Evolutionary conservation across 2,113 vertebrate genomes (phyloP), one percentile per base, ranked within the genome.

Genomic region (Dasyurus viverrinus): DNA sequence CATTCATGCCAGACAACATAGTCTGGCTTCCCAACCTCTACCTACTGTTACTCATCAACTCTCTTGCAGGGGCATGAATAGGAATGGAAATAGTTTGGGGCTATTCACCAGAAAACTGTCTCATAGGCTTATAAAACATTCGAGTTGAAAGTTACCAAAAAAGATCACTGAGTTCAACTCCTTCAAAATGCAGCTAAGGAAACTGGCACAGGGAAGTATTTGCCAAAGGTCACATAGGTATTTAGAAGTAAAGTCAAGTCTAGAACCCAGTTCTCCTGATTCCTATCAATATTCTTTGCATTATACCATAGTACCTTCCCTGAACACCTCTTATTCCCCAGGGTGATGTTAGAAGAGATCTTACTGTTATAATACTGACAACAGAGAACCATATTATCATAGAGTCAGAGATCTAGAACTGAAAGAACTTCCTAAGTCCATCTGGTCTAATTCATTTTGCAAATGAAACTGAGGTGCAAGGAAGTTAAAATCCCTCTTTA

Each of bases 301-400:
- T 84, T 84, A 42, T 84, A 22, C 68, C n/a, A 42, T 42, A 84
- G n/a, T 42, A 84, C n/a, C 19, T 16, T 93, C 92, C 93, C 92
- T 92, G 95, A 95, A 96, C 53, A 93, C 95, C 60, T 76, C 30
- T 76, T 76, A 76, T n/a, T n/a, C 95, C 97, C 96, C 96, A 96
- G 97, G 96, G 96, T 97, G 98, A 97, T 97, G 96, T 97, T 97
- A 97, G 95, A 97, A 97, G 96, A 96, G 91, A 96, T 97, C 96
- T 95, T 54, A 52, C 93, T 46, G 3, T 42, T 26, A n/a, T 25
- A 93, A 48, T 27, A 2, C 92, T 76, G 76, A 16, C 46, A 84
- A 23, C 19, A 42, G 7, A 84, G 16, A 7, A 84, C 7, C 8
- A 84, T 42, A 23, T 84, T 30, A 16, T 55, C 19, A 55, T 76